Evolutionary conservation across 2,113 vertebrate genomes (phyloP), one percentile per base, ranked within the genome.

Genomic region (Corythaeola cristata): DNA sequence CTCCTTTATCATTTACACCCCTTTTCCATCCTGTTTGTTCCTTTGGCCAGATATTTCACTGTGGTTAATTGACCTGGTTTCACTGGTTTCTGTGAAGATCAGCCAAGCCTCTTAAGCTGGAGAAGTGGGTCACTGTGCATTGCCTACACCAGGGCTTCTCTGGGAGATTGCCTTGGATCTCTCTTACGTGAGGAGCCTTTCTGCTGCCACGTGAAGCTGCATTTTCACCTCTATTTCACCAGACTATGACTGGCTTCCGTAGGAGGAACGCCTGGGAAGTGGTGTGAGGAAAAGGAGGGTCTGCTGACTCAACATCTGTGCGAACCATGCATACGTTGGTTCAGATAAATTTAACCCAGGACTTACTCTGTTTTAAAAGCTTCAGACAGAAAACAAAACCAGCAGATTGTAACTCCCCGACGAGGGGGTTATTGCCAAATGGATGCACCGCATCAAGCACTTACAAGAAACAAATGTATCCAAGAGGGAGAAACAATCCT

Each of bases 391-490:
- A 91, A 75, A 68, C 35, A 81, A 91, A 16, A 2, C 8, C 66
- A 76, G 64, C 49, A 85, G 74, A 68, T 55, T 76, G 28, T 66
- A 84, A 67, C n/a, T 92, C 80, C 80, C 79, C 39, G n/a, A 1
- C 4, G 2, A 93, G 63, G 55, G 4, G 4, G 64, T 84, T 37
- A 50, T 45, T 93, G 92, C 93, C 94, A 95, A 80, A 89, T 58
- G 85, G 58, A 95, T 89, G 62, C 58, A 26, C 58, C 1, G 27
- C 90, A 92, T 85, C 86, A 55, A 66, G 77, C 0, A 0, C 68
- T 88, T 75, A 88, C 41, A 79, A 95, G 81, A 96, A 91, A 82
- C 77, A 95, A 97, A 76, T 37, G 32, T 69, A 50, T 89, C 69
- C 45, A 78, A 94, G 39, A 59, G 85, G 77, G 86, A 92, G 28